These are phyloP conservation scores for Dynastes tityus DNA, from an alignment of 2,888 invertebrate species.

Conservation along the genomic window DNA sequence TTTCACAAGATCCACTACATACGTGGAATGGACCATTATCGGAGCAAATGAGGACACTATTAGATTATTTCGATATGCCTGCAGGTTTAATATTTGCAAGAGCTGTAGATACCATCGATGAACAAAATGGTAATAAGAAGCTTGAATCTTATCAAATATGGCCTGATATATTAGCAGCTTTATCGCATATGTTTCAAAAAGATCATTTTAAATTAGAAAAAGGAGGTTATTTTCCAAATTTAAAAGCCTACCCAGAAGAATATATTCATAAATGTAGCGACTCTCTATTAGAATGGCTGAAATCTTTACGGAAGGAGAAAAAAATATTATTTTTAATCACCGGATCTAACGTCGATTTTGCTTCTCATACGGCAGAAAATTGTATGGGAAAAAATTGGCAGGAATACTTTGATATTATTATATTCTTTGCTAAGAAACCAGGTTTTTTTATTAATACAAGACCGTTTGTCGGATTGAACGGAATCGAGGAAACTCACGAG, in stretches of 20 bases:
- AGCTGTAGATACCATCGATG: conserved; percentile 78
- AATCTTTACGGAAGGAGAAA: conserved; percentile 71
- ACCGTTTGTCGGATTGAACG: conserved; percentile 73
- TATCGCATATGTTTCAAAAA: conserved; percentile 75
- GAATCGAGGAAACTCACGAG: conserved; percentile 67
- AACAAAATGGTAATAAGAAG: conserved; percentile 63
- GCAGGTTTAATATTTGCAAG: conserved; percentile 78
- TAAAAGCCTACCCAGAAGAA: conserved; percentile 74
- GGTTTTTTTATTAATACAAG: conserved; percentile 78
- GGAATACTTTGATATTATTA: conserved; percentile 69
- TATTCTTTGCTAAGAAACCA: conserved; percentile 83
- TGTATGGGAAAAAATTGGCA: conserved; percentile 80
- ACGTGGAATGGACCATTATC: conserved; percentile 78
- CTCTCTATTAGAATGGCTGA: conserved; percentile 75
- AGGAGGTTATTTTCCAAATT: conserved; percentile 76
- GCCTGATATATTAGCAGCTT: conserved; percentile 77
- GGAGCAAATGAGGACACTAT: conserved; percentile 75
- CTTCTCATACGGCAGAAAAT: conserved; percentile 76
- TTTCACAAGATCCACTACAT: conserved; percentile 73
- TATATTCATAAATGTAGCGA: conserved; percentile 76
- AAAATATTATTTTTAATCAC: conserved; percentile 80
- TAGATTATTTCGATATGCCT: conserved; percentile 84
- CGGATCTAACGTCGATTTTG: conserved; percentile 82
- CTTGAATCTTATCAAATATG: conserved; percentile 74
- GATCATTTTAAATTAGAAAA: conserved; percentile 73